Percentiles rank a stretch among this genome's conserved stretches.
phyloP scores from a whole-genome alignment of 2,113 vertebrate genomes.

The Psettodes erumei region DNA sequence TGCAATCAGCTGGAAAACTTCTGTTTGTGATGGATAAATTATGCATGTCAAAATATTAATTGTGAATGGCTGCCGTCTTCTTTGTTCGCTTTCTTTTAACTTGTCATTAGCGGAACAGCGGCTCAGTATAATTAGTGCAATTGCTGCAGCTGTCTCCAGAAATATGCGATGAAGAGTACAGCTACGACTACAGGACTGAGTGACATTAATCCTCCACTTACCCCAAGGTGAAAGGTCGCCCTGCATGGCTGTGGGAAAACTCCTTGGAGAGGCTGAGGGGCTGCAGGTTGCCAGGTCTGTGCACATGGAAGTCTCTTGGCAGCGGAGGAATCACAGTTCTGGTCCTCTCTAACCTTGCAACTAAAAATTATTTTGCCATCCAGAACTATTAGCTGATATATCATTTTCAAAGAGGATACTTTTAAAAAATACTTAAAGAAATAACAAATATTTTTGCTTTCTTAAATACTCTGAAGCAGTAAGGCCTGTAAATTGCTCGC shows the following conservation, averaged over 20 bases:
- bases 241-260: constrained; percentile 52
- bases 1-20: constrained; percentile 10
- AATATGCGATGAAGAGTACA: constrained; percentile 1
- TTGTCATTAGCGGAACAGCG: constrained; percentile 19
- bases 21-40: constrained; percentile 29
- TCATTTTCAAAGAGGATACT: too few species aligned
- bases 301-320: constrained; percentile 58
- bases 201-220: constrained; percentile 59
- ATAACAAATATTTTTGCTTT: too few species aligned
- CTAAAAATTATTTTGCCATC: constrained; percentile 31
- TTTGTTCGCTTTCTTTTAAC: constrained; percentile 1
- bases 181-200: constrained; percentile 19
- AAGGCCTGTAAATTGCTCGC: background rate
- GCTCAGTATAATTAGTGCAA: constrained; percentile 39
- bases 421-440: too few species aligned
- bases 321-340: constrained; percentile 67
- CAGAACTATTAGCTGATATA: too few species aligned
- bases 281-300: constrained; percentile 62
- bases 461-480: background rate
- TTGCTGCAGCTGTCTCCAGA: constrained; percentile 39
- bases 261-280: constrained; percentile 64
- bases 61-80: constrained; percentile 3
- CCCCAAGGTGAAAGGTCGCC: constrained; percentile 69
- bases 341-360: constrained; percentile 50
- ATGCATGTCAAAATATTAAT: constrained; percentile 23